phyloP scores from a whole-genome alignment of 2,113 vertebrate genomes.

The Chionomys nivalis region DNA sequence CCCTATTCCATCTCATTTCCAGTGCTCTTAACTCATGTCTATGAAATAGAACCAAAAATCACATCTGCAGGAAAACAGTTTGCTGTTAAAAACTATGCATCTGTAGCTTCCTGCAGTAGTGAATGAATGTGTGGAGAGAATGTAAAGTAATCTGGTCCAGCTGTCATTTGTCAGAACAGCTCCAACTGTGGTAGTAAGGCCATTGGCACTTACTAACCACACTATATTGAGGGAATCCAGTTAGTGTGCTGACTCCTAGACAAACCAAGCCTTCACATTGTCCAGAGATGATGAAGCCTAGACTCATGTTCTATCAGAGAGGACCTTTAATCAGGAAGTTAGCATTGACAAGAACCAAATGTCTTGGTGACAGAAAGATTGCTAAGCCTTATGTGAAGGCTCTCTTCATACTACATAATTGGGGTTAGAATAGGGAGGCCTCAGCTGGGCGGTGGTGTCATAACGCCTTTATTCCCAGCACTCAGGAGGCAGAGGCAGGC shows the following conservation, averaged over 20 bases:
- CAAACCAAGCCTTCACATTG: slow-evolving; percentile 44
- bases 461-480: no score
- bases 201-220: slow-evolving; percentile 36
- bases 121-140: background rate
- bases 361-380: slow-evolving; percentile 27
- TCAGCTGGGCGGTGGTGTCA: no score
- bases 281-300: slow-evolving; percentile 34
- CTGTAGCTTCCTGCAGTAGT: slow-evolving; percentile 48
- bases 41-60: slow-evolving; percentile 42
- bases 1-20: background rate
- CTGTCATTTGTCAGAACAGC: slow-evolving; percentile 69
- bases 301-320: slow-evolving; percentile 31
- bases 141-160: slow-evolving; percentile 72
- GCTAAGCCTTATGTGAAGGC: background rate
- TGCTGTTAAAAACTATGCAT: slow-evolving; percentile 14
- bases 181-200: slow-evolving; percentile 72
- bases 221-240: background rate
- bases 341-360: background rate
- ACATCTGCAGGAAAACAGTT: slow-evolving; percentile 38
- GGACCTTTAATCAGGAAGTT: slow-evolving; percentile 54
- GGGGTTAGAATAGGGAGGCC: background rate
- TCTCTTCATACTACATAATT: background rate
- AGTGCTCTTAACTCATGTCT: background rate
- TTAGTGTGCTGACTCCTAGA: slow-evolving; percentile 56
- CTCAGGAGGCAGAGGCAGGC: no score